Conservation (phyloP, 2,888 invertebrate genomes). For the Psylliodes chrysocephalus region DNA sequence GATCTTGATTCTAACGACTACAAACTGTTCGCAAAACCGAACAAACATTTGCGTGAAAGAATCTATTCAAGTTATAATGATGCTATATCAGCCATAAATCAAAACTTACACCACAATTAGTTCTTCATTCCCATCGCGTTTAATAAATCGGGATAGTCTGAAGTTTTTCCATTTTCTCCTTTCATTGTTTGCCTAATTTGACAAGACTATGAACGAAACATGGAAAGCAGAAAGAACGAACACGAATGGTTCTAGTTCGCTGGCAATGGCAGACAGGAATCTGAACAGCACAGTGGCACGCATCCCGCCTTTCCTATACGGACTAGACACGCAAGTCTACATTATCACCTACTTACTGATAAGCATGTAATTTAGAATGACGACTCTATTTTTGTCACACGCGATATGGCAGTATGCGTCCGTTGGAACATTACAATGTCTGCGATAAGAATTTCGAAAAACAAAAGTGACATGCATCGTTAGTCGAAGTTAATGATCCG, state of each 20-base stretch:
- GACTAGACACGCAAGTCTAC: conserved; percentile 46
- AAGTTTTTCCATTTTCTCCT: too few species aligned
- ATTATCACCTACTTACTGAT: conserved; percentile 51
- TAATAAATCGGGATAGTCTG: too few species aligned
- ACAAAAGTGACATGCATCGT: conserved; percentile 6
- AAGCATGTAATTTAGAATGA: conserved; percentile 46
- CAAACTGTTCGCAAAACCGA: too few species aligned
- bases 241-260: neutral
- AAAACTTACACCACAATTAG: too few species aligned
- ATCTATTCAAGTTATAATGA: too few species aligned
- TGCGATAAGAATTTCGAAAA: neutral
- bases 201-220: neutral
- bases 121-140: too few species aligned
- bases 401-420: conserved; percentile 4
- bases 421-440: neutral
- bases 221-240: neutral
- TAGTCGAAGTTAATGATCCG: neutral
- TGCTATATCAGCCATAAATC: too few species aligned
- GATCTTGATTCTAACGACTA: too few species aligned
- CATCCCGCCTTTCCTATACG: conserved; percentile 35
- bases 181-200: conserved; percentile 1
- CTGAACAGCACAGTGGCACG: conserved; percentile 43
- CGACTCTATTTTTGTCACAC: conserved; percentile 47
- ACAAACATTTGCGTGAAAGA: too few species aligned
- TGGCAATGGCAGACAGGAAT: conserved; percentile 27